phyloP scores from a whole-genome alignment of 2,888 invertebrate genomes.

The Heliconius cydno region DNA sequence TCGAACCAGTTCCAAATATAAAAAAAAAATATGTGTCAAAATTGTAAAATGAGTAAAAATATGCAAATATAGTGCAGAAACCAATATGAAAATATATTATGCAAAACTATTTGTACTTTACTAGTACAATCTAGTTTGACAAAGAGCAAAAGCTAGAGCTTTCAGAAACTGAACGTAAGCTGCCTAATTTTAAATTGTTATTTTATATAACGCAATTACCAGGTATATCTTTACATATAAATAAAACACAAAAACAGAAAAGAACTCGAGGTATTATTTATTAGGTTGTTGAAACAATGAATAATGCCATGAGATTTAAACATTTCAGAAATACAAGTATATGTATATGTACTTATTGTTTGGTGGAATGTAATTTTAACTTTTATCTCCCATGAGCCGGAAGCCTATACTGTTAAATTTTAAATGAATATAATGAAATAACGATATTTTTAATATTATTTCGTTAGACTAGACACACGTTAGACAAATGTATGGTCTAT shows the following conservation, averaged over 20 bases:
- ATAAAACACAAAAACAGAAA: neutral
- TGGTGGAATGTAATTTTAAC: conserved; percentile 30
- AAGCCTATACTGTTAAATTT: conserved; percentile 28
- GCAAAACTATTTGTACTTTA: neutral
- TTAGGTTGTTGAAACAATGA: neutral
- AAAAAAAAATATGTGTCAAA: neutral
- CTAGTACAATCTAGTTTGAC: neutral
- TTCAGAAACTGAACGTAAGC: too few relatives aligned
- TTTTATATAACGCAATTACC: neutral
- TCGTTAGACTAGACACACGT: too few relatives aligned
- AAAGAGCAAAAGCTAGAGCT: too few relatives aligned
- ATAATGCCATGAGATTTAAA: conserved; percentile 2
- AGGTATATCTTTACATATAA: neutral
- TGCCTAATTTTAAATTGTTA: too few relatives aligned
- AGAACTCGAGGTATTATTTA: neutral
- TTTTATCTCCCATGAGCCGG: conserved; percentile 28
- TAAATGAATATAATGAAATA: conserved; percentile 32
- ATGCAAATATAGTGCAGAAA: neutral
- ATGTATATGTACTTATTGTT: neutral
- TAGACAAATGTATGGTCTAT: too few relatives aligned
- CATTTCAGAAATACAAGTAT: neutral
- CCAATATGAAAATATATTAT: neutral
- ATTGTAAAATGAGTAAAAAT: neutral
- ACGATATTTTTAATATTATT: neutral
- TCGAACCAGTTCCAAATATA: neutral